Evolutionary conservation across 2,888 invertebrate genomes (phyloP).

Genomic region (Drosophila kuntzei): DNA sequence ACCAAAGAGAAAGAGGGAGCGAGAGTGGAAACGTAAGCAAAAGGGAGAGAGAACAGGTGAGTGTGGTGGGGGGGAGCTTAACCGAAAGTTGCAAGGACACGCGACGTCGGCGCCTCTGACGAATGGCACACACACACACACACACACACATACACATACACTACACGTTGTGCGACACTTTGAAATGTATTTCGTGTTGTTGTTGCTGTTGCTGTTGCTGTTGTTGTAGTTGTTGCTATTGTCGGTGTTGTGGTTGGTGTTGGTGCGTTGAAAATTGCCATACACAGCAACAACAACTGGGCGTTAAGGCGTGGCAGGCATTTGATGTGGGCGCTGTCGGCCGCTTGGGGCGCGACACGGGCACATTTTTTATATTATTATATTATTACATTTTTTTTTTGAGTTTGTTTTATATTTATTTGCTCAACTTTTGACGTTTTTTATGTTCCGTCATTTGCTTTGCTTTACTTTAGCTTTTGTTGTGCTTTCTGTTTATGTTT

Average conservation of each 20-base stretch:
- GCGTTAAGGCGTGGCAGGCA: conserved; percentile 44
- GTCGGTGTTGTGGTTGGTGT: conserved; percentile 31
- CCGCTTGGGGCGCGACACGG: conserved; percentile 33
- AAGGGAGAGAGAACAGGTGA: neutral
- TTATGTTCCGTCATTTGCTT: conserved; percentile 53
- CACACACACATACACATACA: conserved; percentile 23
- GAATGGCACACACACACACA: conserved; percentile 23
- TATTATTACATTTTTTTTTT: conserved; percentile 26
- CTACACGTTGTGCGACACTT: conserved; percentile 49
- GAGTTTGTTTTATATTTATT: conserved; percentile 25
- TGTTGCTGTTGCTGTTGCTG: conserved; percentile 26
- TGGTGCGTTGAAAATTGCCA: conserved; percentile 46
- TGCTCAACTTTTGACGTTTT: conserved; percentile 62
- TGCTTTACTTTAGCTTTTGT: conserved; percentile 33
- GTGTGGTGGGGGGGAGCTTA: conserved; percentile 29
- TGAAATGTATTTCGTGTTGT: conserved; percentile 50
- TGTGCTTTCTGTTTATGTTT: conserved; percentile 25
- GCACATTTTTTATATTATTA: conserved; percentile 29
- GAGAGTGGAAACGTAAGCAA: conserved; percentile 8
- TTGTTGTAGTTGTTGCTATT: conserved; percentile 34
- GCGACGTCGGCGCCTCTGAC: conserved; percentile 38
- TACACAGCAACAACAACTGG: conserved; percentile 34
- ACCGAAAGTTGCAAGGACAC: conserved; percentile 68
- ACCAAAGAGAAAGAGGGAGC: conserved; percentile 8
- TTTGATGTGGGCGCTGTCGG: conserved; percentile 21